phyloP scores from a whole-genome alignment of 1,140 invertebrate genomes.

The Ceratina australensis region DNA sequence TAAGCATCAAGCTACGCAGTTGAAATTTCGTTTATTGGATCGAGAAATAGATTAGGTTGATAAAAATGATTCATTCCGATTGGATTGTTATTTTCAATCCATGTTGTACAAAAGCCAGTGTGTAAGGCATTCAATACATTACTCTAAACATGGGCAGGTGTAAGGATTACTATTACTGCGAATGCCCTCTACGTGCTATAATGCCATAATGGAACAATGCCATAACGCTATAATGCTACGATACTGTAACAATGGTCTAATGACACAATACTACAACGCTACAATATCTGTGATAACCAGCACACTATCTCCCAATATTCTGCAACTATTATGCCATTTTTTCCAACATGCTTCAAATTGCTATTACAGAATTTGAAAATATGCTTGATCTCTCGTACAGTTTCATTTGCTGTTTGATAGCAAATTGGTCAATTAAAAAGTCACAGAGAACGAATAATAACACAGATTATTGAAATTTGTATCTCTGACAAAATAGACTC shows the following conservation, averaged over 20 bases:
- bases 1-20: too few relatives aligned
- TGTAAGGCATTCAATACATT: not conserved
- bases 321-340: not conserved
- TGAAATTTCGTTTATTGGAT: too few relatives aligned
- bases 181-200: not conserved
- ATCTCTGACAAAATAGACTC: too few relatives aligned
- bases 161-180: slow-evolving; percentile 23
- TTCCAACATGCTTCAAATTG: not conserved
- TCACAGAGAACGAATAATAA: too few relatives aligned
- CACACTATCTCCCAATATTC: not conserved
- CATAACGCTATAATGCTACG: slow-evolving; percentile 9
- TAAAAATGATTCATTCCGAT: not conserved
- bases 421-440: too few relatives aligned
- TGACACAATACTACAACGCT: slow-evolving; percentile 18
- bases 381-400: too few relatives aligned
- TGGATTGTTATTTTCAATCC: too few relatives aligned
- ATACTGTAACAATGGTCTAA: slow-evolving; percentile 16
- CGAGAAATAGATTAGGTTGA: not conserved
- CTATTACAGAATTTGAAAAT: too few relatives aligned
- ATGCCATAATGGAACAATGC: not conserved
- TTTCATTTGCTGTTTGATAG: too few relatives aligned
- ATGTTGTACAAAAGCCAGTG: not conserved
- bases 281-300: slow-evolving; percentile 5
- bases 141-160: not conserved
- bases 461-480: too few relatives aligned